Evolutionary conservation across 2,113 vertebrate species (phyloP).

Genomic region (Lynx canadensis): DNA sequence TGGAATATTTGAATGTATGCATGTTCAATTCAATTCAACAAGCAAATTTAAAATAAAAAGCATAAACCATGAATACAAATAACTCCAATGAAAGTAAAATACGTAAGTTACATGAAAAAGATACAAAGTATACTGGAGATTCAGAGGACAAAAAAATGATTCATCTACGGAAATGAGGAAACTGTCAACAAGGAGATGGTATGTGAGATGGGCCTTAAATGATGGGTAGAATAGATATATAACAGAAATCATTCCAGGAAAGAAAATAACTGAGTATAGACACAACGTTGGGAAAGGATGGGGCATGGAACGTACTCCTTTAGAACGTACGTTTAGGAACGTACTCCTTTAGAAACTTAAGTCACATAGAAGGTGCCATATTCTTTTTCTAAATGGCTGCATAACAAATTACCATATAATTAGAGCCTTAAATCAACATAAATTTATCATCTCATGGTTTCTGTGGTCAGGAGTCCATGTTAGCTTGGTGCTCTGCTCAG

Average conservation of each 20-base stretch:
- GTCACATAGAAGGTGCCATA: not conserved
- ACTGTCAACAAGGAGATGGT: not conserved
- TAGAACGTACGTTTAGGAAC: not conserved
- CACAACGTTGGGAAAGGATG: not conserved
- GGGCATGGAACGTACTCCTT: not conserved
- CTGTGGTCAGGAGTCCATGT: not conserved
- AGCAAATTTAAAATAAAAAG: conserved; percentile 38
- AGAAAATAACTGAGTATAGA: not conserved
- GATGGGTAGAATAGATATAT: not conserved
- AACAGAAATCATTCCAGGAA: not conserved
- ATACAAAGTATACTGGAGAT: not conserved
- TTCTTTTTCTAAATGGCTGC: not conserved
- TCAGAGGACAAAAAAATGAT: not conserved
- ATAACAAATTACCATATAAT: not conserved
- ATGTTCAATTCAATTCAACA: not conserved
- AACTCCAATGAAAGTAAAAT: not conserved
- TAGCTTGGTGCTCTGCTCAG: not conserved
- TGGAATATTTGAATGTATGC: not conserved
- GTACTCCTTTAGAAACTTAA: not conserved
- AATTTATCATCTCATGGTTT: conserved; percentile 1
- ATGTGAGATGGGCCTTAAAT: not conserved
- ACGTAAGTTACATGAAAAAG: not conserved
- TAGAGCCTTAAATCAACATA: not conserved
- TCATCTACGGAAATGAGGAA: not conserved
- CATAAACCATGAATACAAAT: conserved; percentile 19